Base-by-base conservation (phyloP, 2,888 invertebrate genomes). In the Platypus cylindrus region DNA sequence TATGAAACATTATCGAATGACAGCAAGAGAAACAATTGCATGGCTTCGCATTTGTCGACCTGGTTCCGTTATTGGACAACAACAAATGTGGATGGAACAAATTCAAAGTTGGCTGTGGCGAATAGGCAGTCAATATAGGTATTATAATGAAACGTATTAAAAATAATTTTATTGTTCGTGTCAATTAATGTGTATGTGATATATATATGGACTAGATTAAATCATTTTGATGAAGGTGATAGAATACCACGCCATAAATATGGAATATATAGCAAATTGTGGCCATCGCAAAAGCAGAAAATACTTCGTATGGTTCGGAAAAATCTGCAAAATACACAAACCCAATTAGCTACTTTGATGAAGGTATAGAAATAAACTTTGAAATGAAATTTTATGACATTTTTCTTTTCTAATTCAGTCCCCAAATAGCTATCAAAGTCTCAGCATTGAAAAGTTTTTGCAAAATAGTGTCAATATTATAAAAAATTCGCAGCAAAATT, bases 1-100 rank as follows among this genome's bases (percentile, higher is more conserved):
- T 45, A 84, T 91, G 63, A 89, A 89, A 53, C 80, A 82, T 52
- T 82, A 76, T 53, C 67, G 73, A 31, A 77, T 89, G 67, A 75
- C 82, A 1, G 81, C 87, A 3, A 73, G 72, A 28, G 89, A 90
- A 63, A 75, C 79, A 4, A 86, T 90, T 47, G 85, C 80, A 2
- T 91, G 90, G 90, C 71, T 86, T 62, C 68, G 90, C 46, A 78
- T 90, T 40, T 87, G 86, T 57, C 68, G 90, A 44, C 87, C 89
- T 0, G 89, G 89, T 1, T 84, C 83, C 18, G 81, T 90, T 20
- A 87, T 89, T 51, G 87, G 87, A 9, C 78, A 80, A 37, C 90
- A 90, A 55, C 89, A 90, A 63, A 72, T 77, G 45, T 81, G 75
- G 69, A 59, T 82, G 17, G 66, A 70, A 48, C 59, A 63, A 39